These are phyloP conservation scores for Ctenomys sociabilis DNA, from an alignment of 2,113 vertebrate genomes.

Conservation along the genomic window DNA sequence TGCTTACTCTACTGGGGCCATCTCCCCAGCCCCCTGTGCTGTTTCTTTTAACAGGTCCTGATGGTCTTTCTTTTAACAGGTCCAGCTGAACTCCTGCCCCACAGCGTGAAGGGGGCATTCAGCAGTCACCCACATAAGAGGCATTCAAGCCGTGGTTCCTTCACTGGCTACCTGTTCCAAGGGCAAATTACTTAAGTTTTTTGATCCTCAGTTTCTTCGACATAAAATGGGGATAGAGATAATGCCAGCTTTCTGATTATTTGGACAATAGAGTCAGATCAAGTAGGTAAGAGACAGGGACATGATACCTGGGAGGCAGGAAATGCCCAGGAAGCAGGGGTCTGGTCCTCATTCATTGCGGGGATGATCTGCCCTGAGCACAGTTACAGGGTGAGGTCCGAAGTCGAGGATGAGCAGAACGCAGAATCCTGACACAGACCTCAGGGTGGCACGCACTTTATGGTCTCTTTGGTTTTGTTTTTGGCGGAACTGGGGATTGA, in stretches of 20 bases:
- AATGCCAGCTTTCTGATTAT: neutral
- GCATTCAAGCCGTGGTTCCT: neutral
- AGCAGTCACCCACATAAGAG: neutral
- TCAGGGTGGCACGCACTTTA: neutral
- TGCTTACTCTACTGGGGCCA: no score
- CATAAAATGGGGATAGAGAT: neutral
- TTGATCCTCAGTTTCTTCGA: neutral
- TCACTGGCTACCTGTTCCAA: neutral
- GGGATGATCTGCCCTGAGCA: neutral
- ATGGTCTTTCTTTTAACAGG: neutral
- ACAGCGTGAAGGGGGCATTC: neutral
- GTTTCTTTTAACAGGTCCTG: neutral
- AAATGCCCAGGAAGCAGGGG: neutral
- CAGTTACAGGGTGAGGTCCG: neutral
- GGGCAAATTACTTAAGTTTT: neutral
- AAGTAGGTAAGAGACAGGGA: neutral
- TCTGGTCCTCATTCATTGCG: no score
- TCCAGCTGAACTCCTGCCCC: neutral
- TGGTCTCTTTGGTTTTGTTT: neutral
- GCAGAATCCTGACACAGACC: neutral
- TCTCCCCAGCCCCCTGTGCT: no score
- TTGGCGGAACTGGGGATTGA: no score
- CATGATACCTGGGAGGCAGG: neutral
- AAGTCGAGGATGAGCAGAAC: neutral
- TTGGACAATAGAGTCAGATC: neutral